Conservation (phyloP, 2,888 invertebrate genomes). For the Mystacides longicornis region DNA sequence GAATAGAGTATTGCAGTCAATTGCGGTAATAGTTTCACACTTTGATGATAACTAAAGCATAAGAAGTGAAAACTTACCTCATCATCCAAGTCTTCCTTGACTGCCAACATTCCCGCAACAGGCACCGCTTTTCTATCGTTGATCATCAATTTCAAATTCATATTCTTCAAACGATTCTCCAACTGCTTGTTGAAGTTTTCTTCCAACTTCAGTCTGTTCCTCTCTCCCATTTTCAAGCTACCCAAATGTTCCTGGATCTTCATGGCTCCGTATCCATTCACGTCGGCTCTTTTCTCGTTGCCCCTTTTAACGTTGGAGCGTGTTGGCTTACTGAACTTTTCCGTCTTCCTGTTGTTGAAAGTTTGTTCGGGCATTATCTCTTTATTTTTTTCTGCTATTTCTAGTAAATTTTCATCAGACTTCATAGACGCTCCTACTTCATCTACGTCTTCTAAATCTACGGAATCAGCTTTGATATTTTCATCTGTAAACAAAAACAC, state of each 20-base stretch:
- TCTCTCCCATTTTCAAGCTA: constrained; percentile 11
- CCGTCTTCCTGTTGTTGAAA: neutral
- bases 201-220: constrained; percentile 5
- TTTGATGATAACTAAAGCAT: no score
- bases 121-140: constrained; percentile 31
- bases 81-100: constrained; percentile 43
- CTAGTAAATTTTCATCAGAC: constrained; percentile 17
- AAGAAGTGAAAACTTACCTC: constrained; percentile 35
- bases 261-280: constrained; percentile 4
- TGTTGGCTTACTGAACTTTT: neutral
- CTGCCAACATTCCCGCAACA: constrained; percentile 37
- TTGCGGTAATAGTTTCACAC: no score
- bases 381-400: constrained; percentile 6
- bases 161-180: constrained; percentile 9
- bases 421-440: constrained; percentile 18
- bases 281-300: neutral
- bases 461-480: constrained; percentile 13
- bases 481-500: constrained; percentile 13
- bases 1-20: no score
- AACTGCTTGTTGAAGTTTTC: constrained; percentile 2
- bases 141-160: constrained; percentile 13
- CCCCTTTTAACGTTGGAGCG: neutral
- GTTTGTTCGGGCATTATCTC: neutral
- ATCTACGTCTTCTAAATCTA: constrained; percentile 21
- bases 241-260: constrained; percentile 14